phyloP scores from a whole-genome alignment of 2,113 vertebrate genomes.

The Platycercus adscitus region DNA sequence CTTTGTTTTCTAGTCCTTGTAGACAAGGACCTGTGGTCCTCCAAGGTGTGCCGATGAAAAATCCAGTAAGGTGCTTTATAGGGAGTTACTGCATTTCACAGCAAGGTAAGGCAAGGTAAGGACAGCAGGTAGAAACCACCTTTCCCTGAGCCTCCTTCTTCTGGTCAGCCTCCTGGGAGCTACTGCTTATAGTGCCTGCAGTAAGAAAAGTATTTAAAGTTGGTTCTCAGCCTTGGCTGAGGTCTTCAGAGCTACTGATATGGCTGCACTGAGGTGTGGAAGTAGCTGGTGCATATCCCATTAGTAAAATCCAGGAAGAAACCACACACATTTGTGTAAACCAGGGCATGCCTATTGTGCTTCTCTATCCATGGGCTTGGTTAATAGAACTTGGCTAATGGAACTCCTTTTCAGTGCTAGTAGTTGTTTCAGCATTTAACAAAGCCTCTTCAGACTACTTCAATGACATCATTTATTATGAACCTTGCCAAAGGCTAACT shows the following conservation, averaged over 20 bases:
- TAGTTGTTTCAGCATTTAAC: neutral
- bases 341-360: accelerated
- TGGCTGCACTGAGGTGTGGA: neutral
- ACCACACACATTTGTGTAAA: neutral
- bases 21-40: neutral
- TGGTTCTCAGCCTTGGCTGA: neutral
- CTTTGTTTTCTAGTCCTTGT: neutral
- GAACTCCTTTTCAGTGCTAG: neutral
- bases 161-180: neutral
- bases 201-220: neutral
- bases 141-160: neutral
- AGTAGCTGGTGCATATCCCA: neutral
- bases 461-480: neutral
- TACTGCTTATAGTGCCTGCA: neutral
- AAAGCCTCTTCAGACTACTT: neutral
- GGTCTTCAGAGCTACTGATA: neutral
- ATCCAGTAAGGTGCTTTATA: neutral
- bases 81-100: neutral
- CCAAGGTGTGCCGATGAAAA: neutral
- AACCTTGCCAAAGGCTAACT: neutral
- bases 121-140: neutral
- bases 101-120: accelerated
- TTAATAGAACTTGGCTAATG: neutral
- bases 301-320: neutral
- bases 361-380: neutral